Base-by-base conservation (phyloP, 2,888 invertebrate genomes). In the Euclidia mi region DNA sequence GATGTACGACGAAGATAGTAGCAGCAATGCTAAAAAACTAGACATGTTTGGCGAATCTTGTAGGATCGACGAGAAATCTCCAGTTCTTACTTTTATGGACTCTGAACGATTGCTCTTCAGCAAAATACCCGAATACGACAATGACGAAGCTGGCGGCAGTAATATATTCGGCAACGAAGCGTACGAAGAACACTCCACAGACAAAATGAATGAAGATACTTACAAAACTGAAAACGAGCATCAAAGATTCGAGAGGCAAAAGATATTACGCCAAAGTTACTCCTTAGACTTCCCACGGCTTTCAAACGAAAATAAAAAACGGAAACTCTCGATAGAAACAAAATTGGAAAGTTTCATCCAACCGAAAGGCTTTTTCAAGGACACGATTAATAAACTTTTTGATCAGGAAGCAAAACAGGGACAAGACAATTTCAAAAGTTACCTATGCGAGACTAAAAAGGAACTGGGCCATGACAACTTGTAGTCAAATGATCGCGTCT, bases 251-350 rank as follows among this genome's bases (percentile, higher is more conserved):
- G 74, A 71, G 35, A 79, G 57, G 35, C 74, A 72, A 17, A 87
- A 81, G 55, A 64, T 71, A 1, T 82, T 92, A 32, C 82, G 84
- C 34, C 91, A 89, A 47, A 94, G 94, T 64, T 88, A 78, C 52
- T 93, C 94, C 0, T 71, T 92, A 43, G 93, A 94, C 58, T 78
- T 93, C 0, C 80, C 82, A 6, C 78, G 78, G 2, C 71, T 82
- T 14, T 65, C 80, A 1, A 74, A 68, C 29, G 88, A 89, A 56
- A 82, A 76, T 14, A 90, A 79, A 58, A 84, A 77, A 48, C 80
- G 92, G 43, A 93, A 92, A 64, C 82, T 90, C 20, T 92, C 92
- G 0, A 81, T 92, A 32, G 93, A 93, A 79, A 87, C 91, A 0
- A 91, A 89, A 70, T 69, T 91, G 20, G 92, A 92, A 67, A 79